Conservation (phyloP, 2,888 invertebrate species). For the Erannis defoliaria region DNA sequence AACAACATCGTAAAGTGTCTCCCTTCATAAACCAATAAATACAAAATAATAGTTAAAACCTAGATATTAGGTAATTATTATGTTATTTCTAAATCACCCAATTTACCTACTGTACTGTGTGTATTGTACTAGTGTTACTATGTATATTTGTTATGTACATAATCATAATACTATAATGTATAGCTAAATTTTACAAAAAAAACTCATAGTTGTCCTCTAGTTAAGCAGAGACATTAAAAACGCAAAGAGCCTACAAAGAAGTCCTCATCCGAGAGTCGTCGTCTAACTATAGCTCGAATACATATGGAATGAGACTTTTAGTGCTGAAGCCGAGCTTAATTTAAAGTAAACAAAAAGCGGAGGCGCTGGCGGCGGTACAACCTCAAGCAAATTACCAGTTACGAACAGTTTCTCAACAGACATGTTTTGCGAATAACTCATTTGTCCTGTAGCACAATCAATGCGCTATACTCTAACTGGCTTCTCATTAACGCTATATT, state of each 20-base stretch:
- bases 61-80: no score
- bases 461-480: background rate
- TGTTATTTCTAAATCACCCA: no score
- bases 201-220: no score
- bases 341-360: conserved; percentile 53
- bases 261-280: conserved; percentile 31
- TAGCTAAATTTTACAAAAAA: no score
- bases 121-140: no score
- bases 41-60: no score
- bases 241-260: conserved; percentile 12
- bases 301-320: conserved; percentile 41
- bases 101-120: no score
- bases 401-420: conserved; percentile 10
- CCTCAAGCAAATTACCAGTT: conserved; percentile 2
- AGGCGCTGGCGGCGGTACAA: conserved; percentile 27
- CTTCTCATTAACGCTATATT: background rate
- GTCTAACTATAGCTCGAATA: conserved; percentile 37
- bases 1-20: no score
- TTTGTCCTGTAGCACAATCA: background rate
- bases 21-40: no score
- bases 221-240: background rate
- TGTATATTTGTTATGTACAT: no score
- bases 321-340: conserved; percentile 49
- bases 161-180: no score
- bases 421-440: conserved; percentile 3